These are phyloP conservation scores for Otolemur garnettii DNA, from an alignment of 2,113 vertebrate species.

Conservation along the genomic window DNA sequence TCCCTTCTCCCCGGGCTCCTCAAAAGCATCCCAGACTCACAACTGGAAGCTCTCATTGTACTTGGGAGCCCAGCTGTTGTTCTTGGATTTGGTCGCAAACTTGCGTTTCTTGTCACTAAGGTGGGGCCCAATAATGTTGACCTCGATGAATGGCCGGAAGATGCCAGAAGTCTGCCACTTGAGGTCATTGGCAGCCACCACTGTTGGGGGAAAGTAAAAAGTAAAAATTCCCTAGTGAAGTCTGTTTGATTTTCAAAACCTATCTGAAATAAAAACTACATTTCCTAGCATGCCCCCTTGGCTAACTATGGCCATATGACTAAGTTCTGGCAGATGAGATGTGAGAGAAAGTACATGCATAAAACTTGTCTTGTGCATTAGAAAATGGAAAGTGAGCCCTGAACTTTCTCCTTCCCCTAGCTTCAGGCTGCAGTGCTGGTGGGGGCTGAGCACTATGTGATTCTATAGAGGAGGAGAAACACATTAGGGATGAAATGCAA, in stretches of 20 bases:
- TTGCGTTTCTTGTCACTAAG: constrained; percentile 99
- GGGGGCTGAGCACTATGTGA: neutral
- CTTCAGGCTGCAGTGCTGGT: neutral
- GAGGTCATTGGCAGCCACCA: constrained; percentile 98
- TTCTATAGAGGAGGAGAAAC: neutral
- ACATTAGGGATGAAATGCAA: neutral
- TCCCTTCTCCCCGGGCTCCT: neutral
- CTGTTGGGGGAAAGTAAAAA: constrained; percentile 82
- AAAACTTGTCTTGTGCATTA: neutral
- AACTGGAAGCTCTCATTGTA: constrained; percentile 99
- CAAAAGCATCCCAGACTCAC: constrained; percentile 89
- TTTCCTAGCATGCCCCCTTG: constrained; percentile 8
- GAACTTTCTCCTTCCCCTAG: neutral
- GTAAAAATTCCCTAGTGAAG: neutral
- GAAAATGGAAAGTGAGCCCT: neutral
- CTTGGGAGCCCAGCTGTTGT: constrained; percentile 99
- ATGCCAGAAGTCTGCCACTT: constrained; percentile 99
- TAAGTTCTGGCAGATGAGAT: neutral
- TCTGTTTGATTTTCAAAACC: neutral
- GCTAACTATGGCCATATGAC: neutral
- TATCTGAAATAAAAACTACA: neutral
- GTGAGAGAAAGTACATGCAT: neutral
- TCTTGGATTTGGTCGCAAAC: constrained; percentile 98
- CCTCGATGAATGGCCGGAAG: constrained; percentile 98
- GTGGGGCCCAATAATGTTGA: constrained; percentile 97